Base-by-base conservation (phyloP, 2,113 vertebrate genomes). In the Pipa parva region DNA sequence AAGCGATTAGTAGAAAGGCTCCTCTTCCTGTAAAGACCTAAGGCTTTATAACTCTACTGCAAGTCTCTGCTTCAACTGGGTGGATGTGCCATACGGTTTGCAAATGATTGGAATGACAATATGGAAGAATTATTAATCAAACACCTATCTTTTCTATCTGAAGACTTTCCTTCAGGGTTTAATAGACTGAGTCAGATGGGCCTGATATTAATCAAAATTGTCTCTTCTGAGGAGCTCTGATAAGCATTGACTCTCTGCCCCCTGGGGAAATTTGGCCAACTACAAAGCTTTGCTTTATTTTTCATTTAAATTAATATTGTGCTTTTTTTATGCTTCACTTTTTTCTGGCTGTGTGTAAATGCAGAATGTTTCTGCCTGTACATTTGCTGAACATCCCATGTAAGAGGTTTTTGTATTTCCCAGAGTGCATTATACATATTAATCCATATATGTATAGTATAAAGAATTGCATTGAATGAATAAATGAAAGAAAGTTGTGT, bases 101-200 rank as follows among this genome's bases (percentile, higher is more conserved):
- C 76, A 81, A 84, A 78, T 80, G 83, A 84, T 80, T 73, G 55
- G 81, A 84, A 84, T 87, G 80, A 81, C 85, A 85, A 77, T 83
- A 76, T 75, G 80, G 75, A 78, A 78, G 87, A 90, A 88, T 89
- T 88, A 85, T 89, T 90, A 86, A 90, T 88, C 86, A 89, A 90
- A 90, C 83, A 70, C 80, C 15, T 83, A 82, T 87, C 85, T 85
- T 75, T 84, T 75, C 73, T 86, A 86, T 87, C 85, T 86, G 85
- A 89, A 86, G 88, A 87, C 79, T 79, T 87, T 85, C 85, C 88
- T 90, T 82, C 82, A 75, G 88, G 85, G 80, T 82, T 86, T 88
- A 84, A 88, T 88, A 88, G 85, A 75, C 80, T 81, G 78, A 89
- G 85, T 90, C 86, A 85, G 83, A 87, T 87, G 82, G 82, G 80